Percentiles rank a stretch among this genome's conserved stretches.
phyloP scores from a whole-genome alignment of 2,113 vertebrate species.

The Mastomys coucha region DNA sequence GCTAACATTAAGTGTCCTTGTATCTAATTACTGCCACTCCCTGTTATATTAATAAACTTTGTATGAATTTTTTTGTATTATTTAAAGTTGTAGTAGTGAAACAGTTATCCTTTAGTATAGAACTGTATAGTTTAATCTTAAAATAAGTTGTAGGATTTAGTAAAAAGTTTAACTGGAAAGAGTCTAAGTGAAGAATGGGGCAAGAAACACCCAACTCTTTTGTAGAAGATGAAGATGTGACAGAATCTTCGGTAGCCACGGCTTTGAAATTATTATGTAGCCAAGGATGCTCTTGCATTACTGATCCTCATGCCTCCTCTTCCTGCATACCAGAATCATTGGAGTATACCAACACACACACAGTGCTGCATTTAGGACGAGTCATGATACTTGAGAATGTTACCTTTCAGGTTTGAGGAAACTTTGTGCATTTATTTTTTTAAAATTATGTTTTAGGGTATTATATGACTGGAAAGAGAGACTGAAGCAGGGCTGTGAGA shows the following conservation, averaged over 20 bases:
- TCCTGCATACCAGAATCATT: background rate
- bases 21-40: background rate
- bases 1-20: background rate
- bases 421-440: constrained; percentile 44
- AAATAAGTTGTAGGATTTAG: background rate
- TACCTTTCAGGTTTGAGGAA: constrained; percentile 51
- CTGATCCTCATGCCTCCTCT: background rate
- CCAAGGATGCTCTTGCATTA: background rate
- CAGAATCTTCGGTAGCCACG: background rate
- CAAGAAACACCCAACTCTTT: background rate
- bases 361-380: background rate
- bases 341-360: no score
- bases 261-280: background rate
- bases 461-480: constrained; percentile 98
- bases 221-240: background rate
- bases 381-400: constrained; percentile 5
- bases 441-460: constrained; percentile 87
- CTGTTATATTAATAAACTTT: constrained; percentile 37
- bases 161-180: background rate
- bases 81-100: constrained; percentile 51
- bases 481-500: constrained; percentile 96
- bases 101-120: background rate
- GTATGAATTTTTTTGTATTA: constrained; percentile 36
- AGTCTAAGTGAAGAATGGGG: background rate
- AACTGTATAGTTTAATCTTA: constrained; percentile 13